Evolutionary conservation across 2,888 invertebrate species (phyloP).

Genomic region (Tenthredo mesomela): DNA sequence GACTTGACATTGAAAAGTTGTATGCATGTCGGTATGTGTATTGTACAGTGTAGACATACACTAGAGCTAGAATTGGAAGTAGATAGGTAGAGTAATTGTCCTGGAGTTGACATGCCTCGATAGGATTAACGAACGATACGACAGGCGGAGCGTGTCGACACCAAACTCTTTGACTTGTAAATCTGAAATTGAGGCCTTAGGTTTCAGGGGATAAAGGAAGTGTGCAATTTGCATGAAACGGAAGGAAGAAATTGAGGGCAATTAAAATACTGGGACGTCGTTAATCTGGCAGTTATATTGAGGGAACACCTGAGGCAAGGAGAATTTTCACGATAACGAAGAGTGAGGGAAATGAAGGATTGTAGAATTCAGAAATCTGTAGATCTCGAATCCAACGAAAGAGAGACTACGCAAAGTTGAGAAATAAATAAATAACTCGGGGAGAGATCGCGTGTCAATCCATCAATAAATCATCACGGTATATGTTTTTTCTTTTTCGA

Average conservation of each 20-base stretch:
- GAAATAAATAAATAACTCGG: neutral
- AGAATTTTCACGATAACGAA: neutral
- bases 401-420: neutral
- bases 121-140: constrained; percentile 6
- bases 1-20: neutral
- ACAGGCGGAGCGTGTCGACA: neutral
- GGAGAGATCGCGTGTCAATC: constrained; percentile 1
- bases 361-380: neutral
- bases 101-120: neutral
- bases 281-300: constrained; percentile 20
- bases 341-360: neutral
- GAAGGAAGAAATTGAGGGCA: constrained; percentile 28
- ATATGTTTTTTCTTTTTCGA: neutral
- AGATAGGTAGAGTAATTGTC: neutral
- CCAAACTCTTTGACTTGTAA: constrained; percentile 20
- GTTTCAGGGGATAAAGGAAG: neutral
- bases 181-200: neutral
- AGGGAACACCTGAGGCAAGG: constrained; percentile 6
- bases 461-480: constrained; percentile 25
- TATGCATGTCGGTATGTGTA: neutral
- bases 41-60: too few species aligned
- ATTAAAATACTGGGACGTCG: constrained; percentile 15
- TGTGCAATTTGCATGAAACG: constrained; percentile 13
- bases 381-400: neutral
- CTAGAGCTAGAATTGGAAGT: neutral